Base-by-base conservation (phyloP, 2,113 vertebrate genomes). In the Myotis lucifugus region DNA sequence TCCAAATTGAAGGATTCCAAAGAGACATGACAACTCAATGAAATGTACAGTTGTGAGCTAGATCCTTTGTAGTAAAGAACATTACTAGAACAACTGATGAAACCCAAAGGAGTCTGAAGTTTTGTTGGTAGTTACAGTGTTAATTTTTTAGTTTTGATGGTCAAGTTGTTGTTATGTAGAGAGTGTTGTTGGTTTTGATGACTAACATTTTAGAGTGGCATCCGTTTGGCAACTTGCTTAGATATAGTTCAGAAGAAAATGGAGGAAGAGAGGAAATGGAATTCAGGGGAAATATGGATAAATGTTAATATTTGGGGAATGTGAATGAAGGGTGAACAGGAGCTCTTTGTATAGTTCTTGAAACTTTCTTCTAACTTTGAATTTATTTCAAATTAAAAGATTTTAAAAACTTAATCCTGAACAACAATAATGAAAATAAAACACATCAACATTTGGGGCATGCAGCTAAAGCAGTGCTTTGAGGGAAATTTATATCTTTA, bases 381-480 rank as follows among this genome's bases (percentile, higher is more conserved):
- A 72, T 88, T 87, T 66, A 78, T 40, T 84, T 92, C 37, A 91
- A 92, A 89, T 79, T 77, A 72, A 77, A 87, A 70, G 18, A 87
- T 88, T 69, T 76, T 34, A 7, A 88, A 88, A 78, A 84, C 70
- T 40, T 66, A 27, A 67, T 67, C 32, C 34, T 81, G 29, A 89
- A 37, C 13, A 54, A 52, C 13, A 54, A 56, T 79, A 81, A 79
- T 89, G 79, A 85, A 89, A 89, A 78, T 73, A 87, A 46, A 82
- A 48, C 48, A 79, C 18, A 50, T 90, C 18, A 56, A 21, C 21
- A 76, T 69, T 85, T 90, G 90, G 64, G 69, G 67, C 11, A 52
- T 70, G 59, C 1, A 54, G 67, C 59, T 85, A 59, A 92, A 76
- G 59, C 66, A 61, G 34, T 82, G 46, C 12, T 85, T 73, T 88